A percentile compares a stretch with the other conserved stretches of the same genome.
These are phyloP conservation scores for Zaprionus vittiger DNA, from an alignment of 1,140 invertebrate genomes.

Conservation along the genomic window DNA sequence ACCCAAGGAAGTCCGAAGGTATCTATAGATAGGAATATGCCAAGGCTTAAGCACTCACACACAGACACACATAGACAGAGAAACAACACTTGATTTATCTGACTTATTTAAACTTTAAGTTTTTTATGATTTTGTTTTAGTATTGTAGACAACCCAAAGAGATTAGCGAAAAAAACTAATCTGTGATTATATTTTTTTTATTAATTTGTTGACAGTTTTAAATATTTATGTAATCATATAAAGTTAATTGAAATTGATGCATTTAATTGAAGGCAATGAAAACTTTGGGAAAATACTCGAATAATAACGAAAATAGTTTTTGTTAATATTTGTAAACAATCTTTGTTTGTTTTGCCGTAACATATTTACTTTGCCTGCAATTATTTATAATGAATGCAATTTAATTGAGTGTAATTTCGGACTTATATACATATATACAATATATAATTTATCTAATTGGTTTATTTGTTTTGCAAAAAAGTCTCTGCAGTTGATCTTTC, in stretches of 20 bases:
- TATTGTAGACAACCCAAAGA: not conserved
- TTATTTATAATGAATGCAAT: not conserved
- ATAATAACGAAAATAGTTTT: not conserved
- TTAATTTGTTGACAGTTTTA: not conserved
- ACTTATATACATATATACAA: not conserved
- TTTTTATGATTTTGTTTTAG: not conserved
- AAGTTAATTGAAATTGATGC: not conserved
- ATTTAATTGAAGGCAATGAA: not conserved
- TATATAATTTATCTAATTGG: not conserved
- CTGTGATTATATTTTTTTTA: not conserved
- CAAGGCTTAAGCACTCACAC: not conserved
- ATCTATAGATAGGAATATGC: constrained; percentile 15
- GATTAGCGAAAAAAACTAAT: not conserved
- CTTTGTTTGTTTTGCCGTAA: not conserved
- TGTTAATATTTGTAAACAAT: not conserved
- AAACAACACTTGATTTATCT: not conserved
- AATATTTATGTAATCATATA: not conserved
- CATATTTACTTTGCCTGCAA: not conserved
- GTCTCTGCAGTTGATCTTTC: not conserved
- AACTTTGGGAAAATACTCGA: not conserved
- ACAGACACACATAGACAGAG: not conserved
- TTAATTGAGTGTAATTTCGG: not conserved
- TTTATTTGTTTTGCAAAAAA: not conserved
- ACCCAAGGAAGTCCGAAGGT: not conserved
- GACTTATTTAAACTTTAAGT: not conserved